Conservation (phyloP, 2,888 invertebrate genomes). For the Sesia bembeciformis region DNA sequence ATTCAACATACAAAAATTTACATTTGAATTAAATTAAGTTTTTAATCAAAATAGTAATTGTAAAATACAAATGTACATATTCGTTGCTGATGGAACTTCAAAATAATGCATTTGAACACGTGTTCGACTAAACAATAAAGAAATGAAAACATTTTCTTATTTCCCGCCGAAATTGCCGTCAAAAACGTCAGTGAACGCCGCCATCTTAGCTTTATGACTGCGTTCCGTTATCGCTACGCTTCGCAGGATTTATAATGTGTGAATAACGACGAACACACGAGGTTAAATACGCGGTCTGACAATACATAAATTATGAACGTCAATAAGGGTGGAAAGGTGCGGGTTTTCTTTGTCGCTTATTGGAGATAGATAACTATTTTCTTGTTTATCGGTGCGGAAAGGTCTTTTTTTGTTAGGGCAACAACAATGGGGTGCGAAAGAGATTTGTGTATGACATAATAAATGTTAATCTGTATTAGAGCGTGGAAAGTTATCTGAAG, state of each 20-base stretch:
- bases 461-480: neutral
- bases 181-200: constrained; percentile 37
- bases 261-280: constrained; percentile 51
- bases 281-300: constrained; percentile 62
- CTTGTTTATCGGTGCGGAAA: constrained; percentile 60
- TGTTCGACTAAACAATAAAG: too few species aligned
- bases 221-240: constrained; percentile 58
- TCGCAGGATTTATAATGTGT: constrained; percentile 68
- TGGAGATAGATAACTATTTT: constrained; percentile 49
- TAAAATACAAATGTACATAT: too few species aligned
- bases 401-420: constrained; percentile 34
- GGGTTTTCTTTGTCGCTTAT: constrained; percentile 27
- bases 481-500: too few species aligned
- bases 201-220: constrained; percentile 51
- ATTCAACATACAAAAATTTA: too few species aligned
- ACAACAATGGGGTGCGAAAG: constrained; percentile 14
- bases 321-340: constrained; percentile 26
- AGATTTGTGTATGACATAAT: neutral
- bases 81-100: too few species aligned
- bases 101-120: too few species aligned
- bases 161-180: constrained; percentile 55
- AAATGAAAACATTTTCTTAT: constrained; percentile 1
- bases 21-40: too few species aligned
- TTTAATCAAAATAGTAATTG: too few species aligned
- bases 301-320: constrained; percentile 67